A percentile compares a stretch with the other conserved stretches of the same genome.
Conservation (phyloP, 2,888 invertebrate species). For the Lomographa bimaculata region DNA sequence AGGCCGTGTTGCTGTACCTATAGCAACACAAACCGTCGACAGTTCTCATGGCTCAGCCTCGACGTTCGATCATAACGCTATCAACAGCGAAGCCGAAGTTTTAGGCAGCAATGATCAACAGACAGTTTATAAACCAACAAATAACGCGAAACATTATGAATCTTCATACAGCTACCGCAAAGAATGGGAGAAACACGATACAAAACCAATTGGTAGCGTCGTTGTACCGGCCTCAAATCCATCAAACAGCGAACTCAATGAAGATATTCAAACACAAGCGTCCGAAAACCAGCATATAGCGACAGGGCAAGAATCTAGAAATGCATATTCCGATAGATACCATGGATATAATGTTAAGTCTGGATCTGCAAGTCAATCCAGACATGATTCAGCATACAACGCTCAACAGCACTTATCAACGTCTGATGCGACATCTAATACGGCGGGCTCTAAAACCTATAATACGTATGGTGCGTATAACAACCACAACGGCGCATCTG, state of each 20-base stretch:
- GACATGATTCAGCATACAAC: constrained; percentile 45
- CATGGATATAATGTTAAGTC: constrained; percentile 49
- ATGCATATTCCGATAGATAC: constrained; percentile 37
- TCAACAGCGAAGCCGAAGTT: constrained; percentile 57
- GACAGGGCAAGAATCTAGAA: constrained; percentile 41
- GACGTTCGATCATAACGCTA: constrained; percentile 47
- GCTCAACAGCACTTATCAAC: constrained; percentile 38
- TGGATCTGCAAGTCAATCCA: constrained; percentile 48
- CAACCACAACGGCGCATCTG: constrained; percentile 13
- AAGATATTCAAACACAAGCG: constrained; percentile 46
- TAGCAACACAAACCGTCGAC: constrained; percentile 54
- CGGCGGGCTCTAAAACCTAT: constrained; percentile 23
- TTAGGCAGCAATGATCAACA: constrained; percentile 41
- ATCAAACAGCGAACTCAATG: constrained; percentile 59
- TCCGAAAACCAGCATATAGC: constrained; percentile 36
- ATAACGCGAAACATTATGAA: constrained; percentile 60
- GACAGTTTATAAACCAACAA: constrained; percentile 39
- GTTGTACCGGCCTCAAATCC: constrained; percentile 49
- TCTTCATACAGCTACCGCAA: constrained; percentile 71
- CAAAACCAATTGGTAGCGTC: constrained; percentile 41
- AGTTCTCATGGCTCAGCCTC: constrained; percentile 35
- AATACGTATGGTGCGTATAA: constrained; percentile 24
- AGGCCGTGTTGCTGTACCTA: constrained; percentile 56
- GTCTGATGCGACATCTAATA: constrained; percentile 20
- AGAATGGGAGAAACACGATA: constrained; percentile 73